Conservation (phyloP, 1,140 invertebrate genomes). For the Phocides pigmalion region DNA sequence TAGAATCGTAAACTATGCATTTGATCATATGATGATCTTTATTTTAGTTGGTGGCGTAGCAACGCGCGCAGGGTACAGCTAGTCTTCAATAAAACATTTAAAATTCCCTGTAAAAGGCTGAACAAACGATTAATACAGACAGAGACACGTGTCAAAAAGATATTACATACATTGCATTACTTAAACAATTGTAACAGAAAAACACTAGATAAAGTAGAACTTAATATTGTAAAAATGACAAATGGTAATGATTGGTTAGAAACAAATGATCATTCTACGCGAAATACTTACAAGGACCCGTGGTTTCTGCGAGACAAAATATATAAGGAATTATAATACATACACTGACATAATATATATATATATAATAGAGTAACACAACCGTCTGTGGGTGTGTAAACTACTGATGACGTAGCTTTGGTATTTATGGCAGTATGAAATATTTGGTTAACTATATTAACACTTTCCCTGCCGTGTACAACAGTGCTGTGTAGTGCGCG, state of each 20-base stretch:
- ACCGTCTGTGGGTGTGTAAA: not conserved
- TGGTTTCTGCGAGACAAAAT: slow-evolving; percentile 78
- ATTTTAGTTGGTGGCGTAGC: too few species aligned
- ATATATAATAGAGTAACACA: not conserved
- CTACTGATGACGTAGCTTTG: not conserved
- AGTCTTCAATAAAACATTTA: too few species aligned
- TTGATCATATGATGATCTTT: too few species aligned
- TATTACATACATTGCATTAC: slow-evolving; percentile 9
- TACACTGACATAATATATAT: not conserved
- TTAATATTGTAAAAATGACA: slow-evolving; percentile 8
- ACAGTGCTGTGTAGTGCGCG: too few species aligned
- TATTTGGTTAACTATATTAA: too few species aligned
- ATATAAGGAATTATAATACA: slow-evolving; percentile 23
- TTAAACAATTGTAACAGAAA: not conserved
- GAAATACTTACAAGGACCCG: slow-evolving; percentile 78
- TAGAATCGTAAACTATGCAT: too few species aligned
- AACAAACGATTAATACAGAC: not conserved
- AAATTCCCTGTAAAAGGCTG: not conserved
- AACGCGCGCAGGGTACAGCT: too few species aligned
- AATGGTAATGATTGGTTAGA: slow-evolving; percentile 16
- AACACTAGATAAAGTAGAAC: not conserved
- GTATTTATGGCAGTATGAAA: too few species aligned
- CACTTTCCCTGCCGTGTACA: too few species aligned
- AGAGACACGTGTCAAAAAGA: slow-evolving; percentile 5
- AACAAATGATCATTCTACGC: slow-evolving; percentile 29